These are phyloP conservation scores for Oligia fasciuncula DNA, from an alignment of 2,888 invertebrate genomes.

Conservation along the genomic window DNA sequence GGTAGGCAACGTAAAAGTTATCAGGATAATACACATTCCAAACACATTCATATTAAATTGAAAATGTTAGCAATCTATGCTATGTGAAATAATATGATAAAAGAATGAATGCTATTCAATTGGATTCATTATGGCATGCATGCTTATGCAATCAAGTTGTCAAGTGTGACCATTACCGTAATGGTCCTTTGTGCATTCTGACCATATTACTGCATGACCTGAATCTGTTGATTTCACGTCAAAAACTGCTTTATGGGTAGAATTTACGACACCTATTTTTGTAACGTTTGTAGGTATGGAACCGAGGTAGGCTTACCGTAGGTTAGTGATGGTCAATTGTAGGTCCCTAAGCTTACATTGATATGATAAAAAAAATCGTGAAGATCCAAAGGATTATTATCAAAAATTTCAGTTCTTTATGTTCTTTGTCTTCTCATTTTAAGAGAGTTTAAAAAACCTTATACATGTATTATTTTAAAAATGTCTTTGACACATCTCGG, in stretches of 20 bases:
- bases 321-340: not conserved
- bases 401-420: not conserved
- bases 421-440: not conserved
- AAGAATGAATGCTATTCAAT: slow-evolving; percentile 43
- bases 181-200: slow-evolving; percentile 53
- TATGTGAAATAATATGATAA: slow-evolving; percentile 13
- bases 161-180: slow-evolving; percentile 51
- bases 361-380: no score
- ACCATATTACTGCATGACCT: slow-evolving; percentile 45
- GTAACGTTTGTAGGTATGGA: not conserved
- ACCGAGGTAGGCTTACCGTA: not conserved
- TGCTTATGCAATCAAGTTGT: slow-evolving; percentile 58
- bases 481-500: not conserved
- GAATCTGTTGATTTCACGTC: slow-evolving; percentile 43
- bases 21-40: not conserved
- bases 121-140: slow-evolving; percentile 24
- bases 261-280: not conserved
- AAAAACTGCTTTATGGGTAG: slow-evolving; percentile 21
- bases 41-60: not conserved
- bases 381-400: not conserved
- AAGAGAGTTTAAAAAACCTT: not conserved
- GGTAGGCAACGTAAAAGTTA: not conserved
- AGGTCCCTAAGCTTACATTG: not conserved
- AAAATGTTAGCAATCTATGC: not conserved
- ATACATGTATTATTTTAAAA: not conserved